Conservation (phyloP, 2,113 vertebrate species). For the Synchiropus splendidus region DNA sequence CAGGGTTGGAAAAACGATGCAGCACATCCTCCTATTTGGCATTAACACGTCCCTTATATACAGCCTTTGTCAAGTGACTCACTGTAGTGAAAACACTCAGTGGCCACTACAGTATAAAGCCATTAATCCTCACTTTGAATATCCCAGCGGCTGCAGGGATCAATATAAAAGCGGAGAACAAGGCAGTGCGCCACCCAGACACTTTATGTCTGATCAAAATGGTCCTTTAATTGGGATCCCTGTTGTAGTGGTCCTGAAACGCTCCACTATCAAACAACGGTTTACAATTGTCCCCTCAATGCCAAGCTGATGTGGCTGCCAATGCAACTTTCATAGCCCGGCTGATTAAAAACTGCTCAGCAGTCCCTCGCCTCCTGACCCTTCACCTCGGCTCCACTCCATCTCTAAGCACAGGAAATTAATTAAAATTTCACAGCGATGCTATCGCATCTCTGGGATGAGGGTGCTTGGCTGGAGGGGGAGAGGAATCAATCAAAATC, state of each 20-base stretch:
- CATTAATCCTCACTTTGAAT: constrained; percentile 56
- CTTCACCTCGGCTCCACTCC: constrained; percentile 79
- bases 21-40: too few relatives aligned
- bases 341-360: constrained; percentile 93
- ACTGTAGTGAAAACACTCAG: neutral
- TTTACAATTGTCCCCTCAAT: constrained; percentile 60
- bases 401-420: constrained; percentile 85
- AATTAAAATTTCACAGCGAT: constrained; percentile 87
- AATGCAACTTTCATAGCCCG: constrained; percentile 69
- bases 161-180: constrained; percentile 54
- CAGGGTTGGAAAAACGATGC: too few relatives aligned
- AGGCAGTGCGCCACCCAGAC: constrained; percentile 42
- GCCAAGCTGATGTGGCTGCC: constrained; percentile 40
- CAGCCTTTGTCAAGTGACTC: too few relatives aligned
- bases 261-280: constrained; percentile 59
- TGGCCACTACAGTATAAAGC: constrained; percentile 26
- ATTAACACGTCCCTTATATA: too few relatives aligned
- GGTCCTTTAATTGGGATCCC: constrained; percentile 64
- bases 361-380: constrained; percentile 87
- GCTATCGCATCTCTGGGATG: constrained; percentile 62
- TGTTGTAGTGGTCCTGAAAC: constrained; percentile 35
- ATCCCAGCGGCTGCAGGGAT: constrained; percentile 50
- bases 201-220: constrained; percentile 65
- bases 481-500: constrained; percentile 58
- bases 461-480: constrained; percentile 34